Percentiles rank a stretch among this genome's conserved stretches.
Evolutionary conservation across 1,140 invertebrate species (phyloP).

Genomic region (Formica exsecta): DNA sequence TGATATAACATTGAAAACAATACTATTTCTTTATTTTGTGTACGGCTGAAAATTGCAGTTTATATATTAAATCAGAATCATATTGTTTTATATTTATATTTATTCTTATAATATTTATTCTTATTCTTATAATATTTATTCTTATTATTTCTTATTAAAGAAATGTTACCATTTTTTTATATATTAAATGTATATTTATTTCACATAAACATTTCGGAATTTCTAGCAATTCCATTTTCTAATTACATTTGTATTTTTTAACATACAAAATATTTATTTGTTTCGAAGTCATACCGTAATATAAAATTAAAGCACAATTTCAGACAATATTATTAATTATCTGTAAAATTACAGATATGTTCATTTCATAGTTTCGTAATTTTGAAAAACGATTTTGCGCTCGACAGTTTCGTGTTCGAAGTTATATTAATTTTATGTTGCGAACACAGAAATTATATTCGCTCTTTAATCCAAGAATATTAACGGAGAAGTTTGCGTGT

Average conservation of each 20-base stretch:
- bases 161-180: background rate
- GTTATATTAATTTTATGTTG: slow-evolving; percentile 14
- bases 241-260: slow-evolving; percentile 30
- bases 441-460: background rate
- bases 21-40: background rate
- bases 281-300: background rate
- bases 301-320: background rate
- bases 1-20: background rate
- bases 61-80: no score
- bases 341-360: background rate
- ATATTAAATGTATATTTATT: background rate
- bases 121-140: no score
- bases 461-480: background rate
- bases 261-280: background rate
- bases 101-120: no score
- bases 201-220: slow-evolving; percentile 4
- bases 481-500: slow-evolving; percentile 1
- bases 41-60: background rate
- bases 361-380: slow-evolving; percentile 27
- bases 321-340: slow-evolving; percentile 31
- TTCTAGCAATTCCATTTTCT: background rate
- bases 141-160: no score
- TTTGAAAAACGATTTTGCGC: background rate
- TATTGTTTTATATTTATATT: no score
- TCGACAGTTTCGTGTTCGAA: background rate